Evolutionary conservation across 2,797 vertebrate species (phyloP).

Genomic region (Anguilla megastoma): DNA sequence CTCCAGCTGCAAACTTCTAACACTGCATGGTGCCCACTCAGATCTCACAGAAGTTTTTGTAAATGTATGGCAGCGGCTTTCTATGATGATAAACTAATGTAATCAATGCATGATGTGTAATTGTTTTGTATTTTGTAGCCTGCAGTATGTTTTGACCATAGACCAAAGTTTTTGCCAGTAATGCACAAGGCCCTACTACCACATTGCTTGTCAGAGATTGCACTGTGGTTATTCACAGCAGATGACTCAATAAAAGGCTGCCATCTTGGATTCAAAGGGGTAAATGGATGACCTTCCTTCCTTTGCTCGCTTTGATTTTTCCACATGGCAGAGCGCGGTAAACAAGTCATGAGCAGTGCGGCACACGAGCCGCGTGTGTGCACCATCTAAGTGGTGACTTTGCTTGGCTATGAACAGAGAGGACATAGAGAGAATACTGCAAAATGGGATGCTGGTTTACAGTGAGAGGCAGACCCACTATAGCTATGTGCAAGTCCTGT

Average conservation of each 20-base stretch:
- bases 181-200: conserved; percentile 8
- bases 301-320: conserved; percentile 34
- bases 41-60: not conserved
- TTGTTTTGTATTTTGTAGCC: not conserved
- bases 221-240: conserved; percentile 42
- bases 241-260: conserved; percentile 30
- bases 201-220: conserved; percentile 35
- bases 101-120: not conserved
- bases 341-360: conserved; percentile 17
- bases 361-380: conserved; percentile 25
- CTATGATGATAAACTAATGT: not conserved
- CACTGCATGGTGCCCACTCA: not conserved
- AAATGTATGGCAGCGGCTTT: not conserved
- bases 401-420: conserved; percentile 42
- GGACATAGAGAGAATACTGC: conserved; percentile 38
- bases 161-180: not conserved
- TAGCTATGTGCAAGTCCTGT: conserved; percentile 29
- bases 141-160: too few species aligned
- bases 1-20: not conserved
- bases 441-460: conserved; percentile 39
- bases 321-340: conserved; percentile 21
- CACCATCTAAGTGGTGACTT: conserved; percentile 35
- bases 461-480: conserved; percentile 40
- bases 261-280: conserved; percentile 34
- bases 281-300: conserved; percentile 40